These are phyloP conservation scores for Furcula furcula DNA, from an alignment of 2,888 invertebrate species.

Conservation along the genomic window DNA sequence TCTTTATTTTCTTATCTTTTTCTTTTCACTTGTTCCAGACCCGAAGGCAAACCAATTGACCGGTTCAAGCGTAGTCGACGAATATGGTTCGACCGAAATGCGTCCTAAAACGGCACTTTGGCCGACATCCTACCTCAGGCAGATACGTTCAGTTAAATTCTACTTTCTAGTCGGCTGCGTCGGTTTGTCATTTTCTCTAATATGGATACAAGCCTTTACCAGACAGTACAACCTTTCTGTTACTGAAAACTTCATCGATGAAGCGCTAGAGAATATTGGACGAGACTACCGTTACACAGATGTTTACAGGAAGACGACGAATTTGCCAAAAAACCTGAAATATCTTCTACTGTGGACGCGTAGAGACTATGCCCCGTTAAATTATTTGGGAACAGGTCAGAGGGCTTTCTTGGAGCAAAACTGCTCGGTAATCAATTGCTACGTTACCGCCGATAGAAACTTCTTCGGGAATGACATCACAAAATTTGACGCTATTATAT, in stretches of 20 bases:
- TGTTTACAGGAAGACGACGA: constrained; percentile 49
- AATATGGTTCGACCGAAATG: constrained; percentile 50
- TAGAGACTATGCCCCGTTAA: constrained; percentile 49
- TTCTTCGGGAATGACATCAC: constrained; percentile 39
- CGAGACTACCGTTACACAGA: constrained; percentile 53
- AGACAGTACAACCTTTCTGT: constrained; percentile 18
- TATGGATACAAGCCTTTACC: constrained; percentile 44
- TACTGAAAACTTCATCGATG: constrained; percentile 42
- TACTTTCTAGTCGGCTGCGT: constrained; percentile 45
- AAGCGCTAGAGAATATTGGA: constrained; percentile 54
- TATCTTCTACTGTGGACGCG: constrained; percentile 63
- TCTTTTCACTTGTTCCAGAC: constrained; percentile 18
- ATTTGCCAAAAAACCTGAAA: constrained; percentile 49
- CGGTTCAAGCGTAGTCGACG: constrained; percentile 6
- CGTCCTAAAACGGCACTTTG: constrained; percentile 18
- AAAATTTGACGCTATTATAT: constrained; percentile 59
- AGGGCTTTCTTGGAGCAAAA: constrained; percentile 52
- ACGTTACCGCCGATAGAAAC: constrained; percentile 46
- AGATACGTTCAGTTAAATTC: constrained; percentile 39
- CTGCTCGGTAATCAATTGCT: constrained; percentile 59
- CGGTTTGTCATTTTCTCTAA: constrained; percentile 41
- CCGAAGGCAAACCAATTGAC: neutral
- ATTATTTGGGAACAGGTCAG: constrained; percentile 45
- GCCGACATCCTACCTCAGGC: constrained; percentile 29
- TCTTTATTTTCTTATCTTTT: too few relatives aligned